These are phyloP conservation scores for Ectropis crepuscularia DNA, from an alignment of 2,888 invertebrate species.

Conservation along the genomic window DNA sequence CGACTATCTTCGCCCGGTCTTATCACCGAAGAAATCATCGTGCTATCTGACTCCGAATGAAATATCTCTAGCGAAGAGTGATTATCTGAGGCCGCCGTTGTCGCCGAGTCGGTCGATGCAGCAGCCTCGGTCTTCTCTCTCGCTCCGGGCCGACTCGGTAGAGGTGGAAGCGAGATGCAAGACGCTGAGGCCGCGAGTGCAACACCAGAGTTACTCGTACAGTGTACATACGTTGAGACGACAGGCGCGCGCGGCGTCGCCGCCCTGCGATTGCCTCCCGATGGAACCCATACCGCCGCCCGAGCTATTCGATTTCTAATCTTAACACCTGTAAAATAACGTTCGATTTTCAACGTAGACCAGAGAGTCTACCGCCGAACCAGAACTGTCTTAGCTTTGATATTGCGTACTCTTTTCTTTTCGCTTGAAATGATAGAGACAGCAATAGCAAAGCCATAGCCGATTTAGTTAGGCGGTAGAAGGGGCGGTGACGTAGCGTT, in stretches of 20 bases:
- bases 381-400: too few species aligned
- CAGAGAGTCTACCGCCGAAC: too few species aligned
- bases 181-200: slow-evolving; percentile 45
- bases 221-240: slow-evolving; percentile 63
- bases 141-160: slow-evolving; percentile 61
- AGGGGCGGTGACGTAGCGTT: slow-evolving; percentile 17
- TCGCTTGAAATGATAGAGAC: too few species aligned
- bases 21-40: slow-evolving; percentile 25
- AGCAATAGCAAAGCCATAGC: too few species aligned
- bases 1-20: slow-evolving; percentile 35
- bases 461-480: too few species aligned
- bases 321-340: not conserved
- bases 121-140: slow-evolving; percentile 67
- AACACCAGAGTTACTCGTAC: slow-evolving; percentile 55
- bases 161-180: slow-evolving; percentile 47
- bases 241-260: slow-evolving; percentile 50
- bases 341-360: slow-evolving; percentile 18
- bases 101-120: slow-evolving; percentile 48
- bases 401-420: too few species aligned
- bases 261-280: slow-evolving; percentile 66
- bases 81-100: slow-evolving; percentile 62
- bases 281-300: slow-evolving; percentile 75
- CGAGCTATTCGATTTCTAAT: slow-evolving; percentile 74
- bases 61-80: slow-evolving; percentile 46
- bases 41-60: slow-evolving; percentile 23